Conservation (phyloP, 2,888 invertebrate genomes). For the Meganola albula region DNA sequence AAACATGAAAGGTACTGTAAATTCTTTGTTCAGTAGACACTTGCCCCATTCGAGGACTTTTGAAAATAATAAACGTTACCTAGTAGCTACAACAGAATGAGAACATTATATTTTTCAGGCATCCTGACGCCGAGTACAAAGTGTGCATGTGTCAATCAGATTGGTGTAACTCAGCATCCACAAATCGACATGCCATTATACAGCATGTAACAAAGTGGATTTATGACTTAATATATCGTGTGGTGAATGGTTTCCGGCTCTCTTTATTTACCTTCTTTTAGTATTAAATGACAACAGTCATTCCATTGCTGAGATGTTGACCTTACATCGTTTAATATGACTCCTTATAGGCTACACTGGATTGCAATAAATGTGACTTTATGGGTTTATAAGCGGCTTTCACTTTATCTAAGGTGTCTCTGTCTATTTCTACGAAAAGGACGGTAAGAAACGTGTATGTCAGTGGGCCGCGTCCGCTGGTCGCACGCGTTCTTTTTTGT, state of each 20-base stretch:
- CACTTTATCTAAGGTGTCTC: conserved; percentile 68
- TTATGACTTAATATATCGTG: too few relatives aligned
- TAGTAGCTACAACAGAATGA: too few relatives aligned
- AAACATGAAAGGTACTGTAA: conserved; percentile 45
- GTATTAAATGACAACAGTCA: too few relatives aligned
- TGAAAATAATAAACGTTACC: too few relatives aligned
- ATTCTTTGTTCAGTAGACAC: too few relatives aligned
- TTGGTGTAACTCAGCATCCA: conserved; percentile 53
- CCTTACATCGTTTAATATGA: conserved; percentile 39
- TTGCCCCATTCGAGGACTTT: too few relatives aligned
- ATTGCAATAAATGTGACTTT: conserved; percentile 66
- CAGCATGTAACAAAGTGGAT: conserved; percentile 13
- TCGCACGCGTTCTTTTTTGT: conserved; percentile 57
- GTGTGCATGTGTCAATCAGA: conserved; percentile 62
- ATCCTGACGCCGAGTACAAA: conserved; percentile 55
- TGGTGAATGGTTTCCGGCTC: too few relatives aligned
- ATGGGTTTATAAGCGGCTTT: conserved; percentile 70
- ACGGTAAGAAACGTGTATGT: conserved; percentile 73
- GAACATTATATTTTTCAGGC: too few relatives aligned
- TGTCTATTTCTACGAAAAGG: conserved; percentile 74
- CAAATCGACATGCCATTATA: conserved; percentile 10
- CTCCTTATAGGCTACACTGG: conserved; percentile 45
- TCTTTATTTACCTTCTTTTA: too few relatives aligned
- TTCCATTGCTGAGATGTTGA: too few relatives aligned
- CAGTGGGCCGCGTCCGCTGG: conserved; percentile 71